phyloP scores from a whole-genome alignment of 1,140 invertebrate genomes.

The Drosophila kohkoa region DNA sequence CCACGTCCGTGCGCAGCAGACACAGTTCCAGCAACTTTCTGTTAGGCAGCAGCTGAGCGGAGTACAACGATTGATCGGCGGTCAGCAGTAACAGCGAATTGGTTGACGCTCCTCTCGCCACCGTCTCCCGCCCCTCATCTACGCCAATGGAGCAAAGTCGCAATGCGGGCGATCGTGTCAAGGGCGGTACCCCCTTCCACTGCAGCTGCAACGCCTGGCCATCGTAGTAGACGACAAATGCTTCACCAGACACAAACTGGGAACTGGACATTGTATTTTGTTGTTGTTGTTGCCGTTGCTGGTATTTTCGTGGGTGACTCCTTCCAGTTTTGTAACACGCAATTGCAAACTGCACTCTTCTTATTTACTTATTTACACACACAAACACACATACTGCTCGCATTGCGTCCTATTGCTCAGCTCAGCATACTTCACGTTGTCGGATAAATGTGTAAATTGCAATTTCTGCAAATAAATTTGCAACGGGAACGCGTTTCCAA shows the following conservation, averaged over 20 bases:
- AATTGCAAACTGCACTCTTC: slow-evolving; percentile 29
- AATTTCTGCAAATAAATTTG: slow-evolving; percentile 6
- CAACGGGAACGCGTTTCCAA: slow-evolving; percentile 5
- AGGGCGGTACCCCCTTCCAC: slow-evolving; percentile 63
- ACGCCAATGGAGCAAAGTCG: slow-evolving; percentile 46
- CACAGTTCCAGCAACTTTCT: slow-evolving; percentile 43
- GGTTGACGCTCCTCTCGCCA: neutral
- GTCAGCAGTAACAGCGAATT: slow-evolving; percentile 65
- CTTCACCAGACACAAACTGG: slow-evolving; percentile 36
- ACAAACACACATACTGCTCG: slow-evolving; percentile 34
- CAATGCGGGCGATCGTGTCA: slow-evolving; percentile 59
- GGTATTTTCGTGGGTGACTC: slow-evolving; percentile 24
- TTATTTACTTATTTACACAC: slow-evolving; percentile 42
- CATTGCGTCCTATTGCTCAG: slow-evolving; percentile 14
- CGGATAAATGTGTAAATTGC: neutral
- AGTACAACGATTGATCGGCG: slow-evolving; percentile 65
- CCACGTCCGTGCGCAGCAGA: slow-evolving; percentile 54
- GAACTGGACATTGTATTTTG: slow-evolving; percentile 24
- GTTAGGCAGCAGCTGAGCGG: slow-evolving; percentile 21
- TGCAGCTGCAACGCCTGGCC: slow-evolving; percentile 55
- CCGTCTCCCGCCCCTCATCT: neutral
- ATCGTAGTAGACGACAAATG: slow-evolving; percentile 57
- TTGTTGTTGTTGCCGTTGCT: slow-evolving; percentile 29
- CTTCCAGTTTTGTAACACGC: slow-evolving; percentile 52
- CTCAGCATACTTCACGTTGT: neutral